Evolutionary conservation across 1,140 invertebrate species (phyloP).

Genomic region (Drosophila virilis): DNA sequence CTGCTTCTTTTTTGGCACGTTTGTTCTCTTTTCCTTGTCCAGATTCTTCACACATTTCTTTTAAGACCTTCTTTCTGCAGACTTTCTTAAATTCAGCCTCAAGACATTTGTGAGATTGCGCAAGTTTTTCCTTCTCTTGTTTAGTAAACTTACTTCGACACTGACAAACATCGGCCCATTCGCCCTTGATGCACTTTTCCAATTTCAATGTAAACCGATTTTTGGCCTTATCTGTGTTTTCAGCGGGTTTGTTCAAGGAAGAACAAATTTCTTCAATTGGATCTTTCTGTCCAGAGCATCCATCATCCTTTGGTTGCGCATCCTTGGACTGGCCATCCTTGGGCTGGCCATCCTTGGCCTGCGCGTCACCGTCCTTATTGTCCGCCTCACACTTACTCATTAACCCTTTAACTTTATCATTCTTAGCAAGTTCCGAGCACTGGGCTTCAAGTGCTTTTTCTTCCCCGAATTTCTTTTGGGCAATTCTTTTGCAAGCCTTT

Average conservation of each 20-base stretch:
- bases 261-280: background rate
- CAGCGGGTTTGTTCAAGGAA: background rate
- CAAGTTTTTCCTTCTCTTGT: background rate
- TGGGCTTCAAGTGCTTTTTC: slow-evolving; percentile 3
- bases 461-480: background rate
- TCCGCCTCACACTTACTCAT: background rate
- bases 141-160: background rate
- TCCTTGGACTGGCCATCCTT: too few relatives aligned
- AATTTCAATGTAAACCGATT: slow-evolving; percentile 9
- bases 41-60: slow-evolving; percentile 1
- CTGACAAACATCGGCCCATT: slow-evolving; percentile 14
- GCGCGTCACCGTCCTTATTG: background rate
- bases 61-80: slow-evolving; percentile 7
- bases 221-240: background rate
- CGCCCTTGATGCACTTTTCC: slow-evolving; percentile 14
- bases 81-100: background rate
- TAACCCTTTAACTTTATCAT: background rate
- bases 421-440: background rate
- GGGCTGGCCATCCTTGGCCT: too few relatives aligned
- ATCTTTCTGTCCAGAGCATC: background rate
- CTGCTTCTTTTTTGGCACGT: background rate
- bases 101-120: slow-evolving; percentile 7
- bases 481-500: background rate
- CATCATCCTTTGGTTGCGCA: too few relatives aligned
- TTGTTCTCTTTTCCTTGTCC: background rate